A percentile compares a stretch with the other conserved stretches of the same genome.
phyloP scores from a whole-genome alignment of 2,888 invertebrate genomes.

The Itoplectis maculator region DNA sequence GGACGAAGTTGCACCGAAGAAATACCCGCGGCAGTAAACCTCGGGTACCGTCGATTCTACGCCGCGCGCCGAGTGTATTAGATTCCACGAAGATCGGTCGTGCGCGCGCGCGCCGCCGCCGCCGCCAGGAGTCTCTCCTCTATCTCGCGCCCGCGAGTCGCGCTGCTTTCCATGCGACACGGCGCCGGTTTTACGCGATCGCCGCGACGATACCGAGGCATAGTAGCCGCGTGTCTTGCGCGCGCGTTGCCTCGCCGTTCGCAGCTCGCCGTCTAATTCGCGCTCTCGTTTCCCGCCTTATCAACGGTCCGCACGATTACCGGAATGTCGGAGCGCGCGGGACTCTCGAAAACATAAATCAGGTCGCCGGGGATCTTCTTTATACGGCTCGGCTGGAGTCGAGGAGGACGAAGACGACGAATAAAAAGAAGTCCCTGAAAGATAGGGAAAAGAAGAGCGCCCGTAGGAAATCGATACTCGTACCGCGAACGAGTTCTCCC shows the following conservation, averaged over 20 bases:
- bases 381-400: constrained; percentile 12
- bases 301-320: constrained; percentile 77
- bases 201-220: constrained; percentile 60
- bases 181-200: constrained; percentile 70
- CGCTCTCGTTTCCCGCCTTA: constrained; percentile 69
- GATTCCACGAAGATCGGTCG: constrained; percentile 49
- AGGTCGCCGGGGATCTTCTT: constrained; percentile 68
- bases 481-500: constrained; percentile 48
- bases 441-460: constrained; percentile 31
- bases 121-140: not conserved
- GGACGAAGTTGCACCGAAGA: constrained; percentile 24
- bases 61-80: constrained; percentile 33
- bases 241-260: constrained; percentile 32
- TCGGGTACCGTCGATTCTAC: constrained; percentile 35
- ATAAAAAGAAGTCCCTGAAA: not conserved
- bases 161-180: constrained; percentile 57
- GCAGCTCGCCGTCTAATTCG: constrained; percentile 43
- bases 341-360: constrained; percentile 70
- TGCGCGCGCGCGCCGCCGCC: constrained; percentile 57
- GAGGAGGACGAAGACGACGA: not conserved
- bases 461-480: constrained; percentile 52
- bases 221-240: constrained; percentile 28
- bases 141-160: constrained; percentile 38
- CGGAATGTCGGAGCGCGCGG: constrained; percentile 75
- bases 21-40: constrained; percentile 9